Conservation (phyloP, 2,888 invertebrate genomes). For the Enchytraeus crypticus region DNA sequence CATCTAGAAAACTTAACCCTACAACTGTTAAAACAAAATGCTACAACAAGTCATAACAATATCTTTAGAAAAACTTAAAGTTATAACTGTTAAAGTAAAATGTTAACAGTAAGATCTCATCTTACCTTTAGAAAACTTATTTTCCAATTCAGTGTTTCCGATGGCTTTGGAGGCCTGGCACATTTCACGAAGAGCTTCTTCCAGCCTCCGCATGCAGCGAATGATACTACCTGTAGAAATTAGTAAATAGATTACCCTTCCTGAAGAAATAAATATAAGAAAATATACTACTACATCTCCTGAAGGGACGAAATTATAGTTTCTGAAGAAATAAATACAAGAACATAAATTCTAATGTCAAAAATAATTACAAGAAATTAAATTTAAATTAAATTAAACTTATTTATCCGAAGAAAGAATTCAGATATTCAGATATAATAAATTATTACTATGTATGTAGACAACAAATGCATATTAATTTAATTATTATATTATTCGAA, state of each 20-base stretch:
- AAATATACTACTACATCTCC: no score
- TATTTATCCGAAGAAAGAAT: no score
- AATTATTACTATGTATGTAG: no score
- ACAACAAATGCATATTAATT: no score
- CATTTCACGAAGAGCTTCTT: slow-evolving; percentile 89
- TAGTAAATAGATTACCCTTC: background rate
- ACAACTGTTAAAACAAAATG: background rate
- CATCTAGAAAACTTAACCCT: background rate
- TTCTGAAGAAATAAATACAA: background rate
- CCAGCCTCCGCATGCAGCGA: slow-evolving; percentile 86
- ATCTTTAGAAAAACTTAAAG: background rate
- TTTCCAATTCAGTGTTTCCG: slow-evolving; percentile 87
- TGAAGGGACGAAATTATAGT: background rate
- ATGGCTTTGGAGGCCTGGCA: slow-evolving; percentile 92
- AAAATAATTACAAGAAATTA: no score
- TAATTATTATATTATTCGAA: no score
- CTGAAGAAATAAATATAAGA: background rate
- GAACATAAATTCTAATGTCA: no score
- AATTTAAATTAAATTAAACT: no score
- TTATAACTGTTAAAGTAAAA: background rate
- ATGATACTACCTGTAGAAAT: slow-evolving; percentile 63
- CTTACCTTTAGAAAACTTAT: slow-evolving; percentile 82
- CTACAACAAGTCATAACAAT: background rate
- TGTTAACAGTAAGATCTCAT: background rate
- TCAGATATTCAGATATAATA: no score